Percentiles rank a stretch among this genome's conserved stretches.
Conservation (phyloP, 2,797 vertebrate genomes). For the Podargus strigoides region DNA sequence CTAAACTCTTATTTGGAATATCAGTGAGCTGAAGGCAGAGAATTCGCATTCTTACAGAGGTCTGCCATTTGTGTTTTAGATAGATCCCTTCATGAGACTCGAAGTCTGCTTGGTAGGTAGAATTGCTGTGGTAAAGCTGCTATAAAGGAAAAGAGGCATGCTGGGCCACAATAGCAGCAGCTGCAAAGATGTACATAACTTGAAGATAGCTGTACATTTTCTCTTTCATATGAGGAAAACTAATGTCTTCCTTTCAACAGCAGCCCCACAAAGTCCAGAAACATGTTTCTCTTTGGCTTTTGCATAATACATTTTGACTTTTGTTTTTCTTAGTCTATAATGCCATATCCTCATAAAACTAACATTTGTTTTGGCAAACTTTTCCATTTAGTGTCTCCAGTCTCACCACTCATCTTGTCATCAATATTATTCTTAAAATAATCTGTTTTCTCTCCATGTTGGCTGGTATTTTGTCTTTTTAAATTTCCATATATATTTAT, state of each 20-base stretch:
- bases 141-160: neutral
- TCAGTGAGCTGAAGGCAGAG: neutral
- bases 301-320: neutral
- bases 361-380: neutral
- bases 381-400: neutral
- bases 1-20: neutral
- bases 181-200: neutral
- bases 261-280: neutral
- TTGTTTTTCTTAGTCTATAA: neutral
- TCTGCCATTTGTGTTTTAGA: neutral
- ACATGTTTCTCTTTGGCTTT: neutral
- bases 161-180: neutral
- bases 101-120: neutral
- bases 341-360: neutral
- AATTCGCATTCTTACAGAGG: neutral
- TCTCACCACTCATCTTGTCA: neutral
- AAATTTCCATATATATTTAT: neutral
- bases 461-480: neutral
- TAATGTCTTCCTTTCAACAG: neutral
- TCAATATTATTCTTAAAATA: neutral
- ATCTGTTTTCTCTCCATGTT: neutral
- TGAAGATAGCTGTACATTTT: neutral
- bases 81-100: neutral
- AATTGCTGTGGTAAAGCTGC: neutral
- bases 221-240: neutral